These are phyloP conservation scores for Antennarius maculatus DNA, from an alignment of 2,797 vertebrate genomes.

Conservation along the genomic window DNA sequence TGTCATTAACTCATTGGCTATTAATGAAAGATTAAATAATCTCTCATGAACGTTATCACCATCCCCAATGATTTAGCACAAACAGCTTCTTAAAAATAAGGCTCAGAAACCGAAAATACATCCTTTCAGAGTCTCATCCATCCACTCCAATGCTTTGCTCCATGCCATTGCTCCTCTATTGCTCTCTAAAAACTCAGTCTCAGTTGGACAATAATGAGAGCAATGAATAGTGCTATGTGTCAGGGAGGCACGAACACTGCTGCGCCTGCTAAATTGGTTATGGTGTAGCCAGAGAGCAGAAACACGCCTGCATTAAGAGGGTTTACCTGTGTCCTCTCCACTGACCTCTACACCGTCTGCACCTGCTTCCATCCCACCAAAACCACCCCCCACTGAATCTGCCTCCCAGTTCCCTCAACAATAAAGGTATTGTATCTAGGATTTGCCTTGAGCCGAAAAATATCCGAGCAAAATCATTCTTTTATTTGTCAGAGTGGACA, in stretches of 20 bases:
- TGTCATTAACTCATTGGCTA: neutral
- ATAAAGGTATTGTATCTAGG: conserved; percentile 9
- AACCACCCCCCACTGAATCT: conserved; percentile 11
- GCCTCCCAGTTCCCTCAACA: conserved; percentile 36
- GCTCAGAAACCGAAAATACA: conserved; percentile 5
- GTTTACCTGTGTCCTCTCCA: conserved; percentile 51
- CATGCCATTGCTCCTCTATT: conserved; percentile 32
- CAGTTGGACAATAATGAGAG: conserved; percentile 71
- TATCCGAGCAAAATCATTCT: conserved; percentile 15
- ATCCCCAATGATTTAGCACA: neutral
- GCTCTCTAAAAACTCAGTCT: conserved; percentile 58
- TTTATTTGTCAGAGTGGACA: neutral
- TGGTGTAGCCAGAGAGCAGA: conserved; percentile 45
- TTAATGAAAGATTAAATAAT: neutral
- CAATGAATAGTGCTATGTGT: conserved; percentile 67
- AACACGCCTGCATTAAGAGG: conserved; percentile 22
- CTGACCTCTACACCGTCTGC: conserved; percentile 57
- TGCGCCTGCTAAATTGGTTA: conserved; percentile 69
- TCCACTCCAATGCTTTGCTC: conserved; percentile 26
- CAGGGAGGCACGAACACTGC: conserved; percentile 36
- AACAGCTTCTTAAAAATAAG: neutral
- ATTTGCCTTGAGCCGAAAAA: no score
- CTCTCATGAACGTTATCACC: neutral
- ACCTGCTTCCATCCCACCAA: conserved; percentile 50
- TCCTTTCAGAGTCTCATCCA: conserved; percentile 34